A percentile compares a stretch with the other conserved stretches of the same genome.
Conservation (phyloP, 1,140 invertebrate species). For the Drosophila jambulina region DNA sequence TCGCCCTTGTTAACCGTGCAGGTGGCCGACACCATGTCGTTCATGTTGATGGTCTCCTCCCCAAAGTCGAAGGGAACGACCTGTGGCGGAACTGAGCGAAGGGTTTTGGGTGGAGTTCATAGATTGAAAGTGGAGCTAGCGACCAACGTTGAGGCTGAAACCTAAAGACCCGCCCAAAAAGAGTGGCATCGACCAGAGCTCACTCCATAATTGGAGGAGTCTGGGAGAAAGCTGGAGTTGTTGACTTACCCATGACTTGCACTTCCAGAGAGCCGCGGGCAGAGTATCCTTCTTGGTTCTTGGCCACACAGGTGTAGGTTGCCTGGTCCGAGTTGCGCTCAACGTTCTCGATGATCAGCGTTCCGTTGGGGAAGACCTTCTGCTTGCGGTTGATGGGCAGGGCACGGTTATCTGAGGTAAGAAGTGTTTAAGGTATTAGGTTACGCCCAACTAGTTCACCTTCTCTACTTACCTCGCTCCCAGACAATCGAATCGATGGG, state of each 20-base stretch:
- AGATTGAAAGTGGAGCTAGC: conserved; percentile 21
- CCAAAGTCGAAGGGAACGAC: conserved; percentile 90
- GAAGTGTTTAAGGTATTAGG: not conserved
- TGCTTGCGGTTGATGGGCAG: conserved; percentile 98
- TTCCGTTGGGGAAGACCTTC: conserved; percentile 97
- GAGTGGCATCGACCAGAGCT: conserved; percentile 33
- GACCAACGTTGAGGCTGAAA: conserved; percentile 72
- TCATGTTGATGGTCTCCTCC: conserved; percentile 89
- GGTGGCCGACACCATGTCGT: conserved; percentile 89
- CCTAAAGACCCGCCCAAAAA: conserved; percentile 40
- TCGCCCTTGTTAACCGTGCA: conserved; percentile 95
- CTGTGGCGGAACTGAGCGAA: conserved; percentile 88
- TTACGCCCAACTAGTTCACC: not conserved
- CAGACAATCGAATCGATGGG: conserved; percentile 97
- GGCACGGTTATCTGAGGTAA: conserved; percentile 86
- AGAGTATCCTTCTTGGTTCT: conserved; percentile 95
- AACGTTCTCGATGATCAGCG: conserved; percentile 96
- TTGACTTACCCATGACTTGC: conserved; percentile 96
- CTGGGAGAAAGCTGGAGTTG: conserved; percentile 25
- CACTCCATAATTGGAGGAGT: conserved; percentile 5
- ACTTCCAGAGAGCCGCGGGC: conserved; percentile 95
- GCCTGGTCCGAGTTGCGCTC: conserved; percentile 96
- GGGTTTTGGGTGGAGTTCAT: conserved; percentile 1
- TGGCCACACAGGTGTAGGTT: conserved; percentile 96
- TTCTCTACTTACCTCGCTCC: conserved; percentile 89